These are phyloP conservation scores for Lathronympha strigana DNA, from an alignment of 2,888 invertebrate species.

Conservation along the genomic window DNA sequence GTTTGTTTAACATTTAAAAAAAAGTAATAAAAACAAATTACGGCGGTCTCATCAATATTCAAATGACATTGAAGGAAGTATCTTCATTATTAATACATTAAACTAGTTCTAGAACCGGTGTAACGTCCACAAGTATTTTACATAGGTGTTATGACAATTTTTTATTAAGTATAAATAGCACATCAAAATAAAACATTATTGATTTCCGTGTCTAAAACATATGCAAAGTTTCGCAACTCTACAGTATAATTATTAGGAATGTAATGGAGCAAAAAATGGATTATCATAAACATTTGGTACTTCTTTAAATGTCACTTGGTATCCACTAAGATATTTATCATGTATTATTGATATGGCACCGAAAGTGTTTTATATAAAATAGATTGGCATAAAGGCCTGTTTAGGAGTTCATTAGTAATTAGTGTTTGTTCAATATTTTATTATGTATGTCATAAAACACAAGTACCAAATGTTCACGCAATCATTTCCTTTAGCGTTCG, in stretches of 20 bases:
- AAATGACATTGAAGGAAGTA: constrained; percentile 27
- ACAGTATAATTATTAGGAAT: not conserved
- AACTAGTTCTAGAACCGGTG: constrained; percentile 14
- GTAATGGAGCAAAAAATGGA: not conserved
- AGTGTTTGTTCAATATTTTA: too few species aligned
- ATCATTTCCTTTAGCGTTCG: too few species aligned
- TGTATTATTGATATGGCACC: too few species aligned
- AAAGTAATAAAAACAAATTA: constrained; percentile 5
- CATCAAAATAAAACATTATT: not conserved
- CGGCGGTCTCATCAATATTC: constrained; percentile 17
- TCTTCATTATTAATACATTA: constrained; percentile 15
- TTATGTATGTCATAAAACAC: too few species aligned
- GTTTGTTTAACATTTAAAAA: not conserved
- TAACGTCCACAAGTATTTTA: not conserved
- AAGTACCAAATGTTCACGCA: too few species aligned
- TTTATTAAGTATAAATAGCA: constrained; percentile 12
- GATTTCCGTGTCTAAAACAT: constrained; percentile 11
- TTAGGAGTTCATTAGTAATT: too few species aligned
- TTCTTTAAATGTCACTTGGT: not conserved
- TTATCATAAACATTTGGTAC: not conserved
- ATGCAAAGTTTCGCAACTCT: constrained; percentile 3
- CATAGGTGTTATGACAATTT: constrained; percentile 2
- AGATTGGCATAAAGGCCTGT: too few species aligned
- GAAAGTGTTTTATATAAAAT: too few species aligned
- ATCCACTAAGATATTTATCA: not conserved